These are phyloP conservation scores for Sarcoramphus papa DNA, from an alignment of 2,797 vertebrate species.

Conservation along the genomic window DNA sequence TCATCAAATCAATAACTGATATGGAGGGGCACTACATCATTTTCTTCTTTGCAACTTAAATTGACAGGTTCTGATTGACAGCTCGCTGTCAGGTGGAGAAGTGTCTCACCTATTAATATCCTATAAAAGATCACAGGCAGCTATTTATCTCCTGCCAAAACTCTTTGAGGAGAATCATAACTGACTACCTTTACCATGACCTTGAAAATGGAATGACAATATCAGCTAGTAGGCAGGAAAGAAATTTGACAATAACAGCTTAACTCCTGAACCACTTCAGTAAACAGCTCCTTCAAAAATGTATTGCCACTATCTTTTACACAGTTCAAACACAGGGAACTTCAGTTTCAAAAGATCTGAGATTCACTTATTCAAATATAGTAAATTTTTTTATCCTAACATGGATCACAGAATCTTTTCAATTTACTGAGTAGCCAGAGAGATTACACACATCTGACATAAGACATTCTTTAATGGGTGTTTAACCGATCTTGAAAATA, in stretches of 20 bases:
- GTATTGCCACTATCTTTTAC: not conserved
- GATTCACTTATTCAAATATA: not conserved
- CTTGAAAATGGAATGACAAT: constrained; percentile 50
- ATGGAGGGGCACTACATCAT: not conserved
- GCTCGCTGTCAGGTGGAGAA: not conserved
- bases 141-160: constrained; percentile 7
- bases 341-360: not conserved
- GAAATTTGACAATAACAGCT: constrained; percentile 30
- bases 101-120: constrained; percentile 6
- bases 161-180: not conserved
- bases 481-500: not conserved
- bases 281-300: constrained; percentile 30
- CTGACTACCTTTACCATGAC: not conserved
- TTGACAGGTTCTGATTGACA: constrained; percentile 25
- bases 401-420: not conserved
- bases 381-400: not conserved
- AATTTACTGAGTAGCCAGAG: not conserved
- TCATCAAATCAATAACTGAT: not conserved
- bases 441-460: not conserved
- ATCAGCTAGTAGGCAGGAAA: not conserved
- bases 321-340: not conserved
- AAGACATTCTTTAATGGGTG: not conserved
- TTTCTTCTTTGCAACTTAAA: not conserved
- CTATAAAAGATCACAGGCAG: not conserved
- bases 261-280: constrained; percentile 21